Percentiles rank a stretch among this genome's conserved stretches.
These are phyloP conservation scores for Chaenodraco wilsoni DNA, from an alignment of 2,797 vertebrate genomes.

Conservation along the genomic window DNA sequence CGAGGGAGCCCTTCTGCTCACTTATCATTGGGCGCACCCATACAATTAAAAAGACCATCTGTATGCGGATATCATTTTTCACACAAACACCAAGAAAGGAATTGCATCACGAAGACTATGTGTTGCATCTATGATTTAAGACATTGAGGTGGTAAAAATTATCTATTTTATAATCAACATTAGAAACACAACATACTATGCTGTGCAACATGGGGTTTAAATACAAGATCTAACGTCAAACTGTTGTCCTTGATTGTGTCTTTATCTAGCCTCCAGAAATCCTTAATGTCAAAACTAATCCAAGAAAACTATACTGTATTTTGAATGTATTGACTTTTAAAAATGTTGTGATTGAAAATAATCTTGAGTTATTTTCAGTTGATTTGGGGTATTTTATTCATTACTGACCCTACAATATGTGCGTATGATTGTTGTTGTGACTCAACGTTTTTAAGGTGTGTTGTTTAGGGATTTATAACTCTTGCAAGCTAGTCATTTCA, in stretches of 20 bases:
- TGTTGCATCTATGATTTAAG: not conserved
- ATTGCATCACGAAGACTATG: conserved; percentile 24
- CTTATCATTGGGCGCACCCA: conserved; percentile 59
- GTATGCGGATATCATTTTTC: conserved; percentile 44
- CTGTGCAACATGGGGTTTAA: not conserved
- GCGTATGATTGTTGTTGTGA: not conserved
- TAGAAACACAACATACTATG: not conserved
- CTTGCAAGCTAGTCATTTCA: not conserved
- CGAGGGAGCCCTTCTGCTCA: conserved; percentile 42
- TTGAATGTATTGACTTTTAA: not conserved
- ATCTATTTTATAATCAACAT: not conserved
- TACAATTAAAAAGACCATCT: conserved; percentile 54
- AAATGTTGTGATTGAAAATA: not conserved
- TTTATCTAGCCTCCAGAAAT: not conserved
- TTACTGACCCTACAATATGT: too few relatives aligned
- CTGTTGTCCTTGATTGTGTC: not conserved
- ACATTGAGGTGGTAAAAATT: not conserved
- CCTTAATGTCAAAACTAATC: not conserved
- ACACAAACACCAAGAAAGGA: conserved; percentile 54
- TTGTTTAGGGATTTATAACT: not conserved
- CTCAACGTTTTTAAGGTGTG: not conserved
- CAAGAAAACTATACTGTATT: not conserved
- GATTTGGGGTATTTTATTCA: not conserved
- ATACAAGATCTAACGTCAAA: not conserved
- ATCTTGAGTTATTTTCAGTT: not conserved